Evolutionary conservation across 1,140 invertebrate species (phyloP).

Genomic region (Melanaphis sacchari): DNA sequence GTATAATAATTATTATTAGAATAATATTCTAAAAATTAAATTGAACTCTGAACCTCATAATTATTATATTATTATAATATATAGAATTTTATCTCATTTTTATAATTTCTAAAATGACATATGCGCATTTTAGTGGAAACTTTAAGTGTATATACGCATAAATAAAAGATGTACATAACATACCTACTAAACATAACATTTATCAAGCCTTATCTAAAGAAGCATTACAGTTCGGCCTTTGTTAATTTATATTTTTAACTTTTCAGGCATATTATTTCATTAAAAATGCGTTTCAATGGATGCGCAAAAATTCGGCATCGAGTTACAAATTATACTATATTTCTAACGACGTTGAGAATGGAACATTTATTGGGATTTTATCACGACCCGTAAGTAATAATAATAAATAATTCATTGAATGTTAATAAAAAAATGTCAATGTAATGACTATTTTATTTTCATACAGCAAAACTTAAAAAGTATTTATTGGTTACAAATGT

Average conservation of each 20-base stretch:
- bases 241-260: background rate
- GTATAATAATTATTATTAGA: too few relatives aligned
- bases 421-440: background rate
- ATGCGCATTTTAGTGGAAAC: background rate
- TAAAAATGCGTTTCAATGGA: conserved; percentile 59
- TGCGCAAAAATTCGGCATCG: conserved; percentile 42
- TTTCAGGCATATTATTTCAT: conserved; percentile 60
- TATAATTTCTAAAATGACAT: too few relatives aligned
- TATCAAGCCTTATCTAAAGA: background rate
- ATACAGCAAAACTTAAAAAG: background rate
- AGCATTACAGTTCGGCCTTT: background rate
- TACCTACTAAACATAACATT: background rate
- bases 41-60: background rate
- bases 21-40: background rate
- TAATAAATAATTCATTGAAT: background rate
- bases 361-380: conserved; percentile 59
- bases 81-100: too few relatives aligned
- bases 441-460: background rate
- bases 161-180: background rate
- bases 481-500: background rate
- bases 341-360: conserved; percentile 54
- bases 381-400: conserved; percentile 20
- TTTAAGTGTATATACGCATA: background rate
- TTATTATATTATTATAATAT: background rate
- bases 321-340: conserved; percentile 55